Percentiles rank a stretch among this genome's conserved stretches.
Conservation (phyloP, 1,140 invertebrate species). For the Laupala kohalensis region DNA sequence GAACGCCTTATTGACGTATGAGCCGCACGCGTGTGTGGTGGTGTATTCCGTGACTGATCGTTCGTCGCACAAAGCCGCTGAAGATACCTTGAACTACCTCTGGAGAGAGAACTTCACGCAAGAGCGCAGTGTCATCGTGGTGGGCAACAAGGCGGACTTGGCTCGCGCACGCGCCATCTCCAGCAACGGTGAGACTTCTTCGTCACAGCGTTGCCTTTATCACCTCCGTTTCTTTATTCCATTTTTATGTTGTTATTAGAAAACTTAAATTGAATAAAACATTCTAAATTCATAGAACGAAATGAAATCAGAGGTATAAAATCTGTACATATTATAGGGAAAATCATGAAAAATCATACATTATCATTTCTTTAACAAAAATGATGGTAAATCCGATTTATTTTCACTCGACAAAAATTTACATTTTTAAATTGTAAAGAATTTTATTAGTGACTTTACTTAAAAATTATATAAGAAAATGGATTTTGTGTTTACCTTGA, state of each 20-base stretch:
- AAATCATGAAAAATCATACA: too few species aligned
- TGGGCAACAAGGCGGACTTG: slow-evolving; percentile 87
- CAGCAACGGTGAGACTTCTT: slow-evolving; percentile 49
- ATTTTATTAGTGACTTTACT: too few species aligned
- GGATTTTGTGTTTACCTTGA: too few species aligned
- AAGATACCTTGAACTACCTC: slow-evolving; percentile 67
- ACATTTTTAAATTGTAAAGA: too few species aligned
- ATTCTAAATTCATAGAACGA: too few species aligned
- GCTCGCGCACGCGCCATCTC: slow-evolving; percentile 70
- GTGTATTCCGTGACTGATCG: slow-evolving; percentile 76
- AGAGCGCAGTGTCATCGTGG: slow-evolving; percentile 75
- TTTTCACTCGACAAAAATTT: too few species aligned
- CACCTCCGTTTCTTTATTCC: neutral
- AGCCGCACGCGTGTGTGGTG: slow-evolving; percentile 78
- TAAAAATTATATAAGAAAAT: too few species aligned
- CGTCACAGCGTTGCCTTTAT: neutral
- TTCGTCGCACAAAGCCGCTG: slow-evolving; percentile 59
- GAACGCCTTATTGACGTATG: slow-evolving; percentile 72
- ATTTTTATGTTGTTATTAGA: neutral
- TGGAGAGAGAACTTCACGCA: slow-evolving; percentile 65
- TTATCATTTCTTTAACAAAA: too few species aligned
- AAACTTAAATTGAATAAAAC: too few species aligned
- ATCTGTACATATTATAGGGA: too few species aligned
- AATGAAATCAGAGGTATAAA: too few species aligned
- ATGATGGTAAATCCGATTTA: too few species aligned